Evolutionary conservation across 2,113 vertebrate genomes (phyloP).

Genomic region (Ranitomeya variabilis): DNA sequence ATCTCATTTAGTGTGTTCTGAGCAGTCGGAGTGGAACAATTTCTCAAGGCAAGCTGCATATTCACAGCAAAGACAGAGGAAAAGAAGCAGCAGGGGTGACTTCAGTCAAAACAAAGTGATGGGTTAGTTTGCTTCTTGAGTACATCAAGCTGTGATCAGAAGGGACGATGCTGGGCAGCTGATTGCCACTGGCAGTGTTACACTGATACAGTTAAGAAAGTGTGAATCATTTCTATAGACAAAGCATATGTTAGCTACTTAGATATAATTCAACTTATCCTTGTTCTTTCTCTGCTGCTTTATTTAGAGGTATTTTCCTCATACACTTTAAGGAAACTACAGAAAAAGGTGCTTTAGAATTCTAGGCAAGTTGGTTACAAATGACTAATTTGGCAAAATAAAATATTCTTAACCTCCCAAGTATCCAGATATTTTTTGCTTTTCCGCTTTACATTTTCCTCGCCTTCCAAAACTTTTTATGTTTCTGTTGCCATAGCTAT

Average conservation of each 20-base stretch:
- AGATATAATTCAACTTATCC: slow-evolving; percentile 39
- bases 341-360: neutral
- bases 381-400: neutral
- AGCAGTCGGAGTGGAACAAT: slow-evolving; percentile 48
- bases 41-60: slow-evolving; percentile 48
- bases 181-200: slow-evolving; percentile 24
- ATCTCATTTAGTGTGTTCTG: slow-evolving; percentile 19
- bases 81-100: slow-evolving; percentile 39
- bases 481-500: too few relatives aligned
- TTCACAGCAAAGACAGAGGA: slow-evolving; percentile 48
- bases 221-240: slow-evolving; percentile 56
- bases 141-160: slow-evolving; percentile 55
- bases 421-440: too few relatives aligned
- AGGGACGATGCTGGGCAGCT: slow-evolving; percentile 18
- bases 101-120: slow-evolving; percentile 57
- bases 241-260: slow-evolving; percentile 59
- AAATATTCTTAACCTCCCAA: neutral
- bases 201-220: slow-evolving; percentile 25
- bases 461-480: too few relatives aligned
- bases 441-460: too few relatives aligned
- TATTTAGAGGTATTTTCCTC: neutral
- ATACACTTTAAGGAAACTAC: too few relatives aligned
- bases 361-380: neutral
- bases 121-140: slow-evolving; percentile 53
- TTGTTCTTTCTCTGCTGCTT: slow-evolving; percentile 32